Evolutionary conservation across 1,140 invertebrate genomes (phyloP), one percentile per base, ranked within the genome.

Genomic region (Notospermus geniculatus): DNA sequence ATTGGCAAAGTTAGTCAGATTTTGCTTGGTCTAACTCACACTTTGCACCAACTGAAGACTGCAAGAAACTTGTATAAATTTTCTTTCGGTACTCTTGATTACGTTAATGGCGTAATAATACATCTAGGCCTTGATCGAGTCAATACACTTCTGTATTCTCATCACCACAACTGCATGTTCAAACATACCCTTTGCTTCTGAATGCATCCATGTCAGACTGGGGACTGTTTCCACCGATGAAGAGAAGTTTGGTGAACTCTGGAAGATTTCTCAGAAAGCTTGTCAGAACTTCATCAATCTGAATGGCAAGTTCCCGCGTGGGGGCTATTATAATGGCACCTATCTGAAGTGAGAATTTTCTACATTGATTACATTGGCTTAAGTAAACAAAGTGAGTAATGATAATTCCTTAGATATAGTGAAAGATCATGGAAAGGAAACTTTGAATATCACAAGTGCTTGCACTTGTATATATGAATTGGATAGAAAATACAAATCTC

Each of bases 301-400:
- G 95, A 39, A 86, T 82, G 1, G 95, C 94, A 39, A 98, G 78
- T 82, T 98, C 95, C 75, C 95, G 83, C 1, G 95, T 98, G 1
- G 95, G 95, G 2, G 93, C 94, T 63, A 98, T 88, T 60, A 98
- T 87, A 4, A 98, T 82, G 0, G 88, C 90, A 55, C 90, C 92
- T 63, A 97, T 85, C 73, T 77, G 52, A 28, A 65, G 65, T 13
- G 58, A 1, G 45, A 5, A 45, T 27, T 4, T 27, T 55, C 7
- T 53, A 5, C 2, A 60, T 22, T n/a, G 32, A 36, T 7, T 36
- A 15, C 32, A 4, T 7, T 36, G 4, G 32, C 32, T 36, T 7
- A 36, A 36, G 32, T 7, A 7, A 36, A n/a, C n/a, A n/a, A n/a
- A n/a, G n/a, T n/a, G n/a, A n/a, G n/a, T n/a, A n/a, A n/a, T n/a